Evolutionary conservation across 2,797 vertebrate genomes (phyloP), one percentile per base, ranked within the genome.

Genomic region (Fundulus diaphanus): DNA sequence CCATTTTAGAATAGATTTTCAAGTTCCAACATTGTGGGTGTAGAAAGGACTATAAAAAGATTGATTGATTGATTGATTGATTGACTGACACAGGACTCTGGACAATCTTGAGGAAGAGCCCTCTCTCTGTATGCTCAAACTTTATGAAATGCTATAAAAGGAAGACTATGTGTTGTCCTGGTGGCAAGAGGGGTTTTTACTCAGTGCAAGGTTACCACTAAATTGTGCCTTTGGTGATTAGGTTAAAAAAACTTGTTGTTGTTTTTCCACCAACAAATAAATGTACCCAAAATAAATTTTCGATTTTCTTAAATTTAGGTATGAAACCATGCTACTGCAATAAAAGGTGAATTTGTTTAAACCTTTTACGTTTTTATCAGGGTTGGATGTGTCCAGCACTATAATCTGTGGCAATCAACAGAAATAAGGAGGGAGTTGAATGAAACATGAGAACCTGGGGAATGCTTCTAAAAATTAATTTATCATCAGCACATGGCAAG

Each of bases 381-480:
- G 24, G 35, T 52, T 24, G 11, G 51, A 52, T 52, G 51, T 52
- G 22, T 65, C 12, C 61, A n/a, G 61, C 12, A 13, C 35, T 65
- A 72, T 80, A 82, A 90, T 87, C 85, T 76, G 67, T 57, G 33
- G 72, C 79, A 90, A 92, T 91, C 84, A 88, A 68, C 78, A 44
- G 61, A 88, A 90, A 89, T 68, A 79, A 82, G 80, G 61, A 82
- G 73, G 80, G 77, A 57, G 72, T 70, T 74, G 71, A 48, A 69
- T 67, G 84, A 85, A 86, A 79, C 68, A 72, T 51, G 20, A n/a
- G 22, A 65, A 82, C 80, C 81, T 44, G 7, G 83, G 81, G 82
- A 77, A 84, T 48, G 37, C 65, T 69, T 40, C 83, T 82, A 74
- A 87, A 84, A 84, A 87, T 66, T 54, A 72, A 42, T 86, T 82